Evolutionary conservation across 2,113 vertebrate species (phyloP), one percentile per base, ranked within the genome.

Genomic region (Amphilophus citrinellus): DNA sequence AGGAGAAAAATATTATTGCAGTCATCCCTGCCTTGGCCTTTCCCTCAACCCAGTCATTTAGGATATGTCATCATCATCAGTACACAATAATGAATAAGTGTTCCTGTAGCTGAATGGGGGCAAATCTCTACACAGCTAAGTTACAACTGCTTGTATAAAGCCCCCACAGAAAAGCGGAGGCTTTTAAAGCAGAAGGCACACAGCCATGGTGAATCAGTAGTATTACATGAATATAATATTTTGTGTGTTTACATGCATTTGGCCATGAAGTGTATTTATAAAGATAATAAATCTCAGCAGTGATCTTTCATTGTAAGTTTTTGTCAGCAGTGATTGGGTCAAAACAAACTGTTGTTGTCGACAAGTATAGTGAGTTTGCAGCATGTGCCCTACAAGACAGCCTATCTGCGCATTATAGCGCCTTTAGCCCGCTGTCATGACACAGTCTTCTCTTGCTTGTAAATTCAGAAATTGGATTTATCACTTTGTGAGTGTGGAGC

Each of bases 401-500:
- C 32, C 58, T 14, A 59, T 90, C 27, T 68, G 60, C 5, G n/a
- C 3, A 3, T 68, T 42, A 10, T 50, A 61, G 22, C 76, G 30
- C 89, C 75, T 79, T 79, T 17, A 8, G 32, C 76, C 47, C 58
- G 32, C 30, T 10, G 15, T 66, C 89, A 37, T 22, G 60, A 80
- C 79, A 76, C 76, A 50, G 62, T 85, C 47, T 77, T 44, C 20
- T 47, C 37, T 37, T 37, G 60, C 75, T 83, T 79, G 30, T 71
- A 76, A 59, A 82, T 61, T 56, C 61, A 35, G 4, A 79, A 82
- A 75, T 82, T 77, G n/a, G 10, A 75, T 82, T 73, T 27, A 24
- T 39, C 37, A 75, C 22, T 10, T 53, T 57, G 80, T 44, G 59
- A 30, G 60, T 30, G 56, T 47, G 20, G 35, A 80, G 37, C 80